Percentiles rank a stretch among this genome's conserved stretches.
These are phyloP conservation scores for Notarius lentiginosus DNA, from an alignment of 2,113 vertebrate species.

Conservation along the genomic window DNA sequence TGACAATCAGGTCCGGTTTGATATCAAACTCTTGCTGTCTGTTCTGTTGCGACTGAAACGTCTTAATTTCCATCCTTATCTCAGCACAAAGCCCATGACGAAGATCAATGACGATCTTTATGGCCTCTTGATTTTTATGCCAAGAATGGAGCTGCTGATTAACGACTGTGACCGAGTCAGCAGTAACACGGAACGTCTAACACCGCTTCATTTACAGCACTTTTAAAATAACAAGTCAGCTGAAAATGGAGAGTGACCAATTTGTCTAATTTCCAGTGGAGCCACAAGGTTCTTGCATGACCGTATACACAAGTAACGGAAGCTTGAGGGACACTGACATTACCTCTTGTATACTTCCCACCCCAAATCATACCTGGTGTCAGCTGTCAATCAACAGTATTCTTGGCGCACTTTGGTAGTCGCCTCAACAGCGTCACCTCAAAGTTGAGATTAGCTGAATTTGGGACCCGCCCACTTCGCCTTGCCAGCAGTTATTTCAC, in stretches of 20 bases:
- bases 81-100: not conserved
- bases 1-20: not conserved
- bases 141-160: constrained; percentile 25
- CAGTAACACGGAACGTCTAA: not conserved
- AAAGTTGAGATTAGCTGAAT: too few species aligned
- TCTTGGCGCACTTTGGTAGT: too few species aligned
- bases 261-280: not conserved
- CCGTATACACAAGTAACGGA: too few species aligned
- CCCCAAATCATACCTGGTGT: too few species aligned
- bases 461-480: too few species aligned
- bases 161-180: not conserved
- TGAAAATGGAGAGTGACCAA: not conserved
- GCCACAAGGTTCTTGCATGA: not conserved
- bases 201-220: not conserved
- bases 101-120: constrained; percentile 33
- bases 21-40: not conserved
- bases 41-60: not conserved
- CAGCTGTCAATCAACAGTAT: too few species aligned
- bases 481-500: too few species aligned
- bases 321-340: too few species aligned
- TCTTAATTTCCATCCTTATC: constrained; percentile 1
- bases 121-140: not conserved
- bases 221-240: not conserved
- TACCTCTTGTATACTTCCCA: too few species aligned
- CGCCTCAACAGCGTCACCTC: too few species aligned